Conservation (phyloP, 2,113 vertebrate genomes). For the Electrona antarctica region DNA sequence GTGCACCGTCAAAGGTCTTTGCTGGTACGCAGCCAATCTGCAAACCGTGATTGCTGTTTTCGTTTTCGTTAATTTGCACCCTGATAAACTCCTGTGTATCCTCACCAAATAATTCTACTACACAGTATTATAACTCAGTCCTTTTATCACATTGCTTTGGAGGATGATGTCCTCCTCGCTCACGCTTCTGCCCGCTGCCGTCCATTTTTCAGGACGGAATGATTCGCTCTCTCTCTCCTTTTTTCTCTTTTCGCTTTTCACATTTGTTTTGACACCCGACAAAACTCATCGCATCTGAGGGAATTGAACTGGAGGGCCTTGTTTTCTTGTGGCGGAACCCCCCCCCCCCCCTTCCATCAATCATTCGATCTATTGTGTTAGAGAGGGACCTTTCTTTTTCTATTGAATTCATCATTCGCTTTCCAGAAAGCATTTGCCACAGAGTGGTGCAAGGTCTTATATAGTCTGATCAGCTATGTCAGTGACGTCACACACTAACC, state of each 20-base stretch:
- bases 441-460: no score
- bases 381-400: slow-evolving; percentile 66
- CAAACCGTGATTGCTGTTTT: no score
- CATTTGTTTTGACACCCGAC: slow-evolving; percentile 77
- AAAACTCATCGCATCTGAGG: slow-evolving; percentile 80
- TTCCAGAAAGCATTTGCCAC: slow-evolving; percentile 70
- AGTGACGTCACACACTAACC: no score
- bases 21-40: no score
- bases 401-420: slow-evolving; percentile 71
- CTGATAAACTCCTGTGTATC: no score
- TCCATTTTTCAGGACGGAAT: slow-evolving; percentile 66
- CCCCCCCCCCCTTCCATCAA: slow-evolving; percentile 60
- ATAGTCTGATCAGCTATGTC: no score
- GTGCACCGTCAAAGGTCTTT: no score
- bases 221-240: slow-evolving; percentile 63
- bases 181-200: slow-evolving; percentile 31
- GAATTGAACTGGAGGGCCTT: slow-evolving; percentile 80
- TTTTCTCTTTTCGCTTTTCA: slow-evolving; percentile 44
- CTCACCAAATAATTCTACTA: no score
- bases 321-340: slow-evolving; percentile 75
- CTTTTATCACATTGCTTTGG: slow-evolving; percentile 15
- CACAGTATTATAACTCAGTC: no score
- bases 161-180: slow-evolving; percentile 36
- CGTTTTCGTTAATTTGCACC: no score
- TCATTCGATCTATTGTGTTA: slow-evolving; percentile 78